These are phyloP conservation scores for Progne subis DNA, from an alignment of 2,113 vertebrate genomes.

Conservation along the genomic window DNA sequence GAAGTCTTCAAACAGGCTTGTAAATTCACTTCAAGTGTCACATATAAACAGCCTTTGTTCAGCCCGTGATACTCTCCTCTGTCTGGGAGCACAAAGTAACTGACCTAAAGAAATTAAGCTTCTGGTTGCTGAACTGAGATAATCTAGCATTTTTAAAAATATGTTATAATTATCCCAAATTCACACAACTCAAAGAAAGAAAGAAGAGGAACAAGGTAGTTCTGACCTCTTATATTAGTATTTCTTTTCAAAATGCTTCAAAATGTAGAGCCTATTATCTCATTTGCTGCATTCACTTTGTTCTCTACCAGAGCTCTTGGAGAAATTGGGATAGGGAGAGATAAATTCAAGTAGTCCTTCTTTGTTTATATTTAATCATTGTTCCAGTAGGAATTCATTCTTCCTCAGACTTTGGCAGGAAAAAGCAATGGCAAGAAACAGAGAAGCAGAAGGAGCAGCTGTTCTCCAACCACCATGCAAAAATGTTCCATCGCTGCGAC, in stretches of 20 bases:
- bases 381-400: not conserved
- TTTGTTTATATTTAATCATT: not conserved
- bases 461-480: not conserved
- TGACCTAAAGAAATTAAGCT: not conserved
- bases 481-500: not conserved
- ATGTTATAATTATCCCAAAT: not conserved
- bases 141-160: not conserved
- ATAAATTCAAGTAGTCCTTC: not conserved
- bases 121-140: not conserved
- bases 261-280: not conserved
- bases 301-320: not conserved
- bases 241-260: not conserved
- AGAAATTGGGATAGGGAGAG: not conserved
- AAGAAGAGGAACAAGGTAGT: not conserved
- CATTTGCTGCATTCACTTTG: not conserved
- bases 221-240: not conserved
- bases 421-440: not conserved
- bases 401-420: not conserved
- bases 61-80: not conserved
- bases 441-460: not conserved
- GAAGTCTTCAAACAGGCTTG: not conserved
- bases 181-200: not conserved
- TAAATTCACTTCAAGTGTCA: not conserved
- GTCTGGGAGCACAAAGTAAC: not conserved
- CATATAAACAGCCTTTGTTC: not conserved